These are phyloP conservation scores for Lamprologus callipterus DNA, from an alignment of 2,113 vertebrate species.

Conservation along the genomic window DNA sequence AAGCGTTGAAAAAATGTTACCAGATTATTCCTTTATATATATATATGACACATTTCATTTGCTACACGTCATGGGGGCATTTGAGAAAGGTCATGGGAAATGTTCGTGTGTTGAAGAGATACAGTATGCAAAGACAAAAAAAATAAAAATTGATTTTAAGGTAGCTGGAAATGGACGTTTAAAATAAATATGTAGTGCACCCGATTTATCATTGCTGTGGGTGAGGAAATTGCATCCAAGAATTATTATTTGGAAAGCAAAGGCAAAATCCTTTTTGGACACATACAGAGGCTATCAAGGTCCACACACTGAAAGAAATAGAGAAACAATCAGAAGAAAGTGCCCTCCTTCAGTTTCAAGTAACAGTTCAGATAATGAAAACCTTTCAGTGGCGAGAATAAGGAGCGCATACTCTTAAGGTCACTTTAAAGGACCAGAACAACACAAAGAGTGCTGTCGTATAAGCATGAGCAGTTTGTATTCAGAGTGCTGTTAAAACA, in stretches of 20 bases:
- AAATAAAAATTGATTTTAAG: not conserved
- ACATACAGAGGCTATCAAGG: not conserved
- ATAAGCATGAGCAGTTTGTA: not conserved
- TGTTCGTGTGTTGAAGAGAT: not conserved
- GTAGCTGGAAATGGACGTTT: not conserved
- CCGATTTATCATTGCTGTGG: not conserved
- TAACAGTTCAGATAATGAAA: not conserved
- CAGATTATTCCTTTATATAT: not conserved
- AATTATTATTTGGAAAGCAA: not conserved
- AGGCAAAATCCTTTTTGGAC: not conserved
- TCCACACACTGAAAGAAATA: not conserved
- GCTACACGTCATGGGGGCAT: not conserved
- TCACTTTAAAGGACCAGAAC: not conserved
- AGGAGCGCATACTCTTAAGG: not conserved
- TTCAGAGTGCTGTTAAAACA: not conserved
- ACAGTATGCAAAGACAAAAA: not conserved
- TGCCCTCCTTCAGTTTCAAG: not conserved
- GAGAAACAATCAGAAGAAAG: not conserved
- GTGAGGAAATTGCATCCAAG: not conserved
- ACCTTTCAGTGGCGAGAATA: not conserved
- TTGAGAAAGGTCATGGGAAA: not conserved
- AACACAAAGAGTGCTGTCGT: not conserved
- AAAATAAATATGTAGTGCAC: not conserved
- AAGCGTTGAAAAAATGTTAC: not conserved
- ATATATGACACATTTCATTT: not conserved